These are phyloP conservation scores for Crenichthys baileyi DNA, from an alignment of 2,797 vertebrate genomes.

Conservation along the genomic window DNA sequence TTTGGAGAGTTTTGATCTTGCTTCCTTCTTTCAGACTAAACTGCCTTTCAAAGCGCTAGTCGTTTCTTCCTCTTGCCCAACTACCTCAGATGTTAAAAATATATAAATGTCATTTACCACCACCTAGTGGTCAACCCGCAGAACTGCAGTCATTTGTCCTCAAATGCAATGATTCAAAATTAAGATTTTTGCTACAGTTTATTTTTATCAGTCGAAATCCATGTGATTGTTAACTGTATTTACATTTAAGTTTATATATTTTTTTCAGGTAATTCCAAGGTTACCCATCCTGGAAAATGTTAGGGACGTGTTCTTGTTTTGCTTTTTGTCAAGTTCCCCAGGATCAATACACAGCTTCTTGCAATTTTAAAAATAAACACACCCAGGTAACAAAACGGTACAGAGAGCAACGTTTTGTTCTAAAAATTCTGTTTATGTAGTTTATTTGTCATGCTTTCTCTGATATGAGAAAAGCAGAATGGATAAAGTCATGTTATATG, in stretches of 20 bases:
- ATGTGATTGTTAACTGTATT: too few species aligned
- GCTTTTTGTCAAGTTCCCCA: neutral
- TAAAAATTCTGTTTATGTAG: too few species aligned
- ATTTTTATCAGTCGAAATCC: neutral
- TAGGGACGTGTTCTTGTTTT: slow-evolving; percentile 11
- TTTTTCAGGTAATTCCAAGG: neutral
- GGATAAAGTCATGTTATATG: too few species aligned
- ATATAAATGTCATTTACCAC: slow-evolving; percentile 17
- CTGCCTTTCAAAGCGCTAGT: neutral
- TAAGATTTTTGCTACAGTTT: neutral
- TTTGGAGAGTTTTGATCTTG: neutral
- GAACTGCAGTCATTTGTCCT: slow-evolving; percentile 5
- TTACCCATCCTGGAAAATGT: slow-evolving; percentile 12
- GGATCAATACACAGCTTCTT: neutral
- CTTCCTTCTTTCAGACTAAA: neutral
- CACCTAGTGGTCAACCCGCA: slow-evolving; percentile 7
- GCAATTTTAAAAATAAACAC: neutral
- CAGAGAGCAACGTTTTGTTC: neutral
- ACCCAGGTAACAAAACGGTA: neutral
- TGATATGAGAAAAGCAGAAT: too few species aligned
- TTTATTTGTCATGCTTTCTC: too few species aligned
- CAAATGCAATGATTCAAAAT: neutral
- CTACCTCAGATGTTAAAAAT: neutral
- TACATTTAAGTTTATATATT: too few species aligned
- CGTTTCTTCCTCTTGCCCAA: slow-evolving; percentile 38